phyloP scores from a whole-genome alignment of 2,797 vertebrate genomes.

The Glossophaga mutica region DNA sequence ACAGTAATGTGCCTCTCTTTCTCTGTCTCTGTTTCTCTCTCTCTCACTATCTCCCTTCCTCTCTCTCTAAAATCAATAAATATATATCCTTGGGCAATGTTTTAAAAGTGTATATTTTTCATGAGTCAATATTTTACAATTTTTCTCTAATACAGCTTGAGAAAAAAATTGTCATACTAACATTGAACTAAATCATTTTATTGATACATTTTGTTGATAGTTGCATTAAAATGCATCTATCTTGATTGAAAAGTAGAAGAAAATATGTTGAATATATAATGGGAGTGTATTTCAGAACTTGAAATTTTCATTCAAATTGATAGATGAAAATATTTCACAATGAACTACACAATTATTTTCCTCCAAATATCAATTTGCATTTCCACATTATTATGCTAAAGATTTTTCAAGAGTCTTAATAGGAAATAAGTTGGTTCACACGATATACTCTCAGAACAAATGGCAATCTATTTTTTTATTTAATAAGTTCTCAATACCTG shows the following conservation, averaged over 20 bases:
- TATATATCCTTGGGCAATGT: no score
- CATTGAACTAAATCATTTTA: neutral
- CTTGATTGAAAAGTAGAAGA: neutral
- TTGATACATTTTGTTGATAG: neutral
- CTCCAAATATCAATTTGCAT: neutral
- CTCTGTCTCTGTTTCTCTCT: no score
- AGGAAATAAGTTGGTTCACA: neutral
- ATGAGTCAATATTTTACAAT: neutral
- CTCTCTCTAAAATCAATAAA: no score
- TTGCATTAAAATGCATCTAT: neutral
- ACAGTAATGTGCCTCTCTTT: no score
- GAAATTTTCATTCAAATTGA: neutral
- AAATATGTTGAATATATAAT: neutral
- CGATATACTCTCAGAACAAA: neutral
- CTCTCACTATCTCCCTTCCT: no score
- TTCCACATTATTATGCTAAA: neutral
- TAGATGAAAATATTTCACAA: conserved; percentile 14
- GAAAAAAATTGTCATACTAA: neutral
- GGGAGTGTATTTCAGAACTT: neutral
- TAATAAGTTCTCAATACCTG: neutral
- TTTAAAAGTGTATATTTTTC: no score
- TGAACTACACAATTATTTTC: neutral
- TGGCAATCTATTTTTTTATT: neutral
- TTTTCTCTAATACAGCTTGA: neutral
- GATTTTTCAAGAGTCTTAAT: neutral